A percentile compares a stretch with the other conserved stretches of the same genome.
phyloP scores from a whole-genome alignment of 2,113 vertebrate species.

The Chionomys nivalis region DNA sequence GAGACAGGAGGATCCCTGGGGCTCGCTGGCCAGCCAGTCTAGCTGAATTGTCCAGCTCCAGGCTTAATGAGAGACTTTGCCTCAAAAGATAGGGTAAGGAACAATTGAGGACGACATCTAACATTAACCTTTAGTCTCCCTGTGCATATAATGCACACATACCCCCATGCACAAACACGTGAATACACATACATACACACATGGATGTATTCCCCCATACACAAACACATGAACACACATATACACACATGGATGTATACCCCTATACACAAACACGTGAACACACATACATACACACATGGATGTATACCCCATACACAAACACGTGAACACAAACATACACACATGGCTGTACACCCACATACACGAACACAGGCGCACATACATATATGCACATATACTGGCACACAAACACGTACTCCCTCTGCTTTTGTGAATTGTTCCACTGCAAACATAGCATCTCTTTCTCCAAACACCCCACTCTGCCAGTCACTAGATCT shows the following conservation, averaged over 20 bases:
- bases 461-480: neutral
- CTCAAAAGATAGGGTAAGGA: neutral
- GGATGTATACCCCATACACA: neutral
- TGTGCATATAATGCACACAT: neutral
- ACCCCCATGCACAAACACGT: neutral
- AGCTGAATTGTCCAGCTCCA: neutral
- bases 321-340: too few species aligned
- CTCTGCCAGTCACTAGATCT: neutral
- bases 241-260: neutral
- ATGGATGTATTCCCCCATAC: neutral
- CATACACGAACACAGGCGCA: too few species aligned
- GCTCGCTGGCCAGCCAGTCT: neutral
- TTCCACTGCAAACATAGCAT: neutral
- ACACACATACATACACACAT: neutral
- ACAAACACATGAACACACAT: neutral
- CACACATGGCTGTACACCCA: neutral
- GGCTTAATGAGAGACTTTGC: neutral
- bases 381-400: neutral
- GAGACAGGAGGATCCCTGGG: neutral
- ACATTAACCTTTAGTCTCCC: neutral
- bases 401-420: neutral
- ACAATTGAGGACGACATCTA: neutral
- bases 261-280: neutral
- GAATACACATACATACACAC: neutral
- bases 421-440: neutral